Evolutionary conservation across 2,888 invertebrate genomes (phyloP), one percentile per base, ranked within the genome.

Genomic region (Aphodius granarius): DNA sequence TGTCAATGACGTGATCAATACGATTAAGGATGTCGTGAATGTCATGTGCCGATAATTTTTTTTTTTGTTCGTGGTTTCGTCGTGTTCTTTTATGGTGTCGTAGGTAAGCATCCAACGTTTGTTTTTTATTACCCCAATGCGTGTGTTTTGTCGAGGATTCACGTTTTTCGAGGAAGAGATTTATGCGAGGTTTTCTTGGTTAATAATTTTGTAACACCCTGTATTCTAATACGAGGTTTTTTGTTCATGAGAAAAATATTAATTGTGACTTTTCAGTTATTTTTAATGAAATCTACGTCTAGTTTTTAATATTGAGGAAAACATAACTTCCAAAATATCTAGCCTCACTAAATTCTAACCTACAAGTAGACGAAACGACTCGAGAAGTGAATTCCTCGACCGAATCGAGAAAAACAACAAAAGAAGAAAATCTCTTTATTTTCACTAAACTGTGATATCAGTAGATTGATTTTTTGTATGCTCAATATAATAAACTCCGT

Each of bases 1-100:
- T 82, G 90, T 94, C 81, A 88, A 90, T 83, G 95, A 95, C 82
- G 92, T 95, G 79, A 92, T 93, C 82, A 92, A 91, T 83, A 91
- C 92, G 75, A 90, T 93, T 78, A 91, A 90, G 82, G 94, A 95
- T 83, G 91, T 95, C 76, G 91, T 93, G 79, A 92, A 93, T 83
- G 92, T 94, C 82, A 92, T 95, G 85, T 84, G 86, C 78, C 85
- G 87, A 84, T 87, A 86, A 81, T 80, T 77, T 62, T 66, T 18
- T 68, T 66, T 66, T 66, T 66, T 66, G 3, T 66, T 66, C 19
- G 15, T 18, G 15, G 21, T 20, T 20, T 20, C 1, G 71, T 71
- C 16, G 16, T 16, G 16, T 23, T 43, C 16, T 20, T 23, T 23
- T 71, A 23, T 16, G 17, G 23, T 71, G 16, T 23, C 9, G n/a